Conservation (phyloP, 2,113 vertebrate genomes). For the Hemiprocne comata region DNA sequence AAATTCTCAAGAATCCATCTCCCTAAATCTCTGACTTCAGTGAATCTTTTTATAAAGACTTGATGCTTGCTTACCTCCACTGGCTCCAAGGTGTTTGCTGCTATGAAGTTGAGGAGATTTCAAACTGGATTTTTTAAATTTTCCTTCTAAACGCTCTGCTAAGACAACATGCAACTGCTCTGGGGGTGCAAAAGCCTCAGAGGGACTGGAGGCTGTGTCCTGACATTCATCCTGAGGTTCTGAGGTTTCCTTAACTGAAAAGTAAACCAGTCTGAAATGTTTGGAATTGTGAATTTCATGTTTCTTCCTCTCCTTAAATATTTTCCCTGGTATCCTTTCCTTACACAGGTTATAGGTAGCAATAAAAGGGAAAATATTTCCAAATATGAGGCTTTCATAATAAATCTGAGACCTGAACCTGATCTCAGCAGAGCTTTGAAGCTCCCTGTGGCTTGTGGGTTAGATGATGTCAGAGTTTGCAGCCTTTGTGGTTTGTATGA, state of each 20-base stretch:
- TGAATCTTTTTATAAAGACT: background rate
- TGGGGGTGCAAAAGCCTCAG: background rate
- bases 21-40: background rate
- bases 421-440: background rate
- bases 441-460: no score
- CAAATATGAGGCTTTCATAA: rapidly evolving
- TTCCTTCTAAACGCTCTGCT: background rate
- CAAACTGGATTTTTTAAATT: background rate
- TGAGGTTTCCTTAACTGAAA: background rate
- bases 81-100: background rate
- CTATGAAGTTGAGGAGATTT: background rate
- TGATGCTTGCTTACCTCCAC: background rate
- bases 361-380: background rate
- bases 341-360: background rate
- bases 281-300: rapidly evolving
- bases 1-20: background rate
- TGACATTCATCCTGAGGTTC: background rate
- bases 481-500: background rate
- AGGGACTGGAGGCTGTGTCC: background rate
- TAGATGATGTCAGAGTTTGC: background rate
- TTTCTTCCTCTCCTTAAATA: background rate
- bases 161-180: background rate
- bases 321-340: background rate
- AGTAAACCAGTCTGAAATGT: background rate
- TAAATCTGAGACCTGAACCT: background rate